These are phyloP conservation scores for Pseudoatta argentina DNA, from an alignment of 1,140 invertebrate genomes.

Conservation along the genomic window DNA sequence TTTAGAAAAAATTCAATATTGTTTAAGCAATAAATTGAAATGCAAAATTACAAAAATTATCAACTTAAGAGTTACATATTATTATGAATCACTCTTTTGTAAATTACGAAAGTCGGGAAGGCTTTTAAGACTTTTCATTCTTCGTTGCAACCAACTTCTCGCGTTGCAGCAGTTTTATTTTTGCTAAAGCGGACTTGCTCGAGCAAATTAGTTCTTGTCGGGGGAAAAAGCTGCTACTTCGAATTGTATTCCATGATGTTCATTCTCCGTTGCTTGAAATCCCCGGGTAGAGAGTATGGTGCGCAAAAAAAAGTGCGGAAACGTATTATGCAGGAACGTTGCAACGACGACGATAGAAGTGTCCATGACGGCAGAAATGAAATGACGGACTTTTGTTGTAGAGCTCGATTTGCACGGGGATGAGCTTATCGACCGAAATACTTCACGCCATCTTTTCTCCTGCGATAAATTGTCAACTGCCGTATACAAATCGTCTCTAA, in stretches of 20 bases:
- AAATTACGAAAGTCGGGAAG: not conserved
- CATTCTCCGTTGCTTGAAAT: constrained; percentile 21
- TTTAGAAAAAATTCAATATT: not conserved
- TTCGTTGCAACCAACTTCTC: constrained; percentile 2
- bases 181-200: constrained; percentile 22
- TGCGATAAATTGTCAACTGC: constrained; percentile 34
- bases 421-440: constrained; percentile 30
- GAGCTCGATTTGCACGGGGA: not conserved
- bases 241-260: constrained; percentile 34
- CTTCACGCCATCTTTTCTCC: not conserved
- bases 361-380: not conserved
- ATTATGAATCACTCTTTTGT: constrained; percentile 4
- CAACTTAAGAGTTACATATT: not conserved
- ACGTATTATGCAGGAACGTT: constrained; percentile 18
- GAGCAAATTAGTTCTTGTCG: constrained; percentile 41
- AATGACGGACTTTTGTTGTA: constrained; percentile 6
- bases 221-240: constrained; percentile 37
- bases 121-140: not conserved
- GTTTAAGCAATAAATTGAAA: not conserved
- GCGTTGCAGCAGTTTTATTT: constrained; percentile 26
- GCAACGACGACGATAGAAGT: not conserved
- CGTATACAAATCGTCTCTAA: constrained; percentile 30
- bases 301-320: constrained; percentile 30
- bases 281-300: not conserved
- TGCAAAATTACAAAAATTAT: constrained; percentile 7